A percentile compares a stretch with the other conserved stretches of the same genome.
phyloP scores from a whole-genome alignment of 2,113 vertebrate species.

The Nettapus auritus region DNA sequence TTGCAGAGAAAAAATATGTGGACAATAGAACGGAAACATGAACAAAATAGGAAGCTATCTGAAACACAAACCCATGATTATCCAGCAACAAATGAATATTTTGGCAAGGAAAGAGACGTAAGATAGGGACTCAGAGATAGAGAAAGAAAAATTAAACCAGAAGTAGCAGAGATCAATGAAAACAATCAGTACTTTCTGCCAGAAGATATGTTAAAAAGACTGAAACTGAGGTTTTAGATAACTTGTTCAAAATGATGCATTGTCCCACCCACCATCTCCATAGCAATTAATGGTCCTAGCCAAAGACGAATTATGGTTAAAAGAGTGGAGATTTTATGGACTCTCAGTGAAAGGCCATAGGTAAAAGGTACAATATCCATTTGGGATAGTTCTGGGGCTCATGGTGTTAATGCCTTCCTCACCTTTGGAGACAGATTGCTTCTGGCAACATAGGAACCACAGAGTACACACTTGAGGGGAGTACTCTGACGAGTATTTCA shows the following conservation, averaged over 20 bases:
- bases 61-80: background rate
- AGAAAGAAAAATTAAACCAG: constrained; percentile 41
- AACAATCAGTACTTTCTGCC: constrained; percentile 32
- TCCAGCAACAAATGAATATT: background rate
- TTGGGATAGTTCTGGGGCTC: background rate
- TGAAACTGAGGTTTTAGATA: background rate
- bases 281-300: background rate
- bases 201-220: constrained; percentile 24
- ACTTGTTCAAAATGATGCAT: background rate
- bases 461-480: background rate
- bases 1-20: background rate
- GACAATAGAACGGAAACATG: background rate
- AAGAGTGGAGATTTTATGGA: fast-evolving
- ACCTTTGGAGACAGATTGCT: background rate
- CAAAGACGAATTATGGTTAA: background rate
- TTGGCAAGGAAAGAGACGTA: constrained; percentile 9
- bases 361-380: background rate
- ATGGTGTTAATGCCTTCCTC: background rate
- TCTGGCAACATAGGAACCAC: background rate
- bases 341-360: fast-evolving
- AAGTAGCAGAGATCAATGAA: constrained; percentile 47
- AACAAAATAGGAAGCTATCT: background rate
- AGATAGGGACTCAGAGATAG: background rate
- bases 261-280: background rate
- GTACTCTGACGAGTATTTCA: fast-evolving